Conservation (phyloP, 2,113 vertebrate genomes). For the Nanorana parkeri region DNA sequence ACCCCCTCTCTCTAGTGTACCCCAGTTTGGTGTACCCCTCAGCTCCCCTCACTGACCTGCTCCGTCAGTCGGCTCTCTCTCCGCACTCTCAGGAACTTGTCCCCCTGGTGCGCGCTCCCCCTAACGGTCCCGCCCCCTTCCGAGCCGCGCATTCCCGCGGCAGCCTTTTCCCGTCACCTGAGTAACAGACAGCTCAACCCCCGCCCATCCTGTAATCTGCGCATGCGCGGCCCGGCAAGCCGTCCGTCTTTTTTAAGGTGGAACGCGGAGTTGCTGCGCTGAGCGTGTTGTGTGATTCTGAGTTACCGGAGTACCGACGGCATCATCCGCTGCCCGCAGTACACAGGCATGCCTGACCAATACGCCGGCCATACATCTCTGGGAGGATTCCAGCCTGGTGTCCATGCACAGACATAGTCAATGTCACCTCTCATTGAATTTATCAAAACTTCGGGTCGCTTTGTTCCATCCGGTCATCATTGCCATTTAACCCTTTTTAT, state of each 20-base stretch:
- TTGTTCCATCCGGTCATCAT: too few species aligned
- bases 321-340: too few species aligned
- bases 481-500: too few species aligned
- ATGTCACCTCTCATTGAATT: too few species aligned
- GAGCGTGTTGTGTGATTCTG: too few species aligned
- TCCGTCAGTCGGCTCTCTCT: neutral
- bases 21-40: neutral
- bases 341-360: too few species aligned
- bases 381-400: too few species aligned
- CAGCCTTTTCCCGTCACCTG: conserved; percentile 14
- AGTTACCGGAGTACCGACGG: too few species aligned
- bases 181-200: neutral
- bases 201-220: neutral
- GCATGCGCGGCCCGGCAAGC: neutral
- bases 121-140: neutral
- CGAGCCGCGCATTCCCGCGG: conserved; percentile 29
- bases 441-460: too few species aligned
- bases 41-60: neutral
- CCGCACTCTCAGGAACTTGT: neutral
- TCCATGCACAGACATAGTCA: too few species aligned
- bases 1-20: too few species aligned
- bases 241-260: conserved; percentile 14
- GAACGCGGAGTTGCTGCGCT: neutral
- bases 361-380: too few species aligned
- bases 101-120: neutral